Conservation (phyloP, 2,113 vertebrate species). For the Aythya baeri region DNA sequence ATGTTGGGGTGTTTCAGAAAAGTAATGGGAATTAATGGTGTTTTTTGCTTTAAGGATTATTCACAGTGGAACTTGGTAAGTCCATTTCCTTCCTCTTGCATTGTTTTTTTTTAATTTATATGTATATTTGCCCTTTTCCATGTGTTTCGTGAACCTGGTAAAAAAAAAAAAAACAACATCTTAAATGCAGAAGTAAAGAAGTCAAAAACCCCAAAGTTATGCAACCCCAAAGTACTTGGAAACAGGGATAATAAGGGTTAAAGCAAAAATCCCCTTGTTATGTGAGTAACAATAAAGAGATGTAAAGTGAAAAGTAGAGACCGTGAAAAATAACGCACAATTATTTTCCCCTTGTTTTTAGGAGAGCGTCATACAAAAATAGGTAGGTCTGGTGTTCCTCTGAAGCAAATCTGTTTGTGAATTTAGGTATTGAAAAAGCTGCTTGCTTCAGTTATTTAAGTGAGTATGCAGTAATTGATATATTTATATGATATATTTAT, state of each 20-base stretch:
- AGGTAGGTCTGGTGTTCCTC: not conserved
- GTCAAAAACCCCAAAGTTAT: not conserved
- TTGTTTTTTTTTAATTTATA: too few species aligned
- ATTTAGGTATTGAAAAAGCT: not conserved
- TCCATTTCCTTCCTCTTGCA: not conserved
- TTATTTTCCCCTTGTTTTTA: not conserved
- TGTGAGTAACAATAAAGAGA: accelerated
- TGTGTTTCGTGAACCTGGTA: not conserved
- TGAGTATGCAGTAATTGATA: not conserved
- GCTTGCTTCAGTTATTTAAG: not conserved
- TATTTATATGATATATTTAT: not conserved
- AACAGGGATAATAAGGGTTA: accelerated
- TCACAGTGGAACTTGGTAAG: not conserved
- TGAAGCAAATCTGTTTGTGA: accelerated
- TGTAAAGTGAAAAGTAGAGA: not conserved
- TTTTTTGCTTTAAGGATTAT: not conserved
- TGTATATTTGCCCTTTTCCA: not conserved
- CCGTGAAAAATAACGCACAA: accelerated
- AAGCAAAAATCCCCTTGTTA: not conserved
- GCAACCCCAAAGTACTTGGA: too few species aligned
- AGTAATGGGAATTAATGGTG: accelerated
- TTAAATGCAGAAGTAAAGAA: not conserved
- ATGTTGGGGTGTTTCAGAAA: too few species aligned
- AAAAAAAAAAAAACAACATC: not conserved
- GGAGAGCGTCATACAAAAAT: not conserved